Evolutionary conservation across 2,797 vertebrate species (phyloP), one percentile per base, ranked within the genome.

Genomic region (Helicolenus hilgendorfi): DNA sequence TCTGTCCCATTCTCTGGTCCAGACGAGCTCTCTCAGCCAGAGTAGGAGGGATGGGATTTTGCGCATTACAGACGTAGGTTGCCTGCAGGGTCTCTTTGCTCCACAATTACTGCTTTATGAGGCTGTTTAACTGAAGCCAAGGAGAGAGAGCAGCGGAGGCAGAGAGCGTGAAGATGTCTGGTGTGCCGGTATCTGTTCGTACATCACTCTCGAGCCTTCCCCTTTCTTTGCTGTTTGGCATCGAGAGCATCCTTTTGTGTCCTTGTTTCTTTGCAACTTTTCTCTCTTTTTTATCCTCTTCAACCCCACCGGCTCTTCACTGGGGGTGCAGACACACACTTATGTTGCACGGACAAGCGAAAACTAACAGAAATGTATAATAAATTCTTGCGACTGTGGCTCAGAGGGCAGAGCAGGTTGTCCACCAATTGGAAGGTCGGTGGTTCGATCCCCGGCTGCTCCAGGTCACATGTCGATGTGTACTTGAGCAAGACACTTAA

Each of bases 81-180:
- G 94, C 90, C 90, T 76, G 86, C 84, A 75, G 94, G 93, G 91
- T 87, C 29, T 87, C 87, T 89, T 72, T 70, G 77, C 86, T 90
- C 70, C 76, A 95, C 94, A 95, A 95, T 95, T 75, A 82, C 86
- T 58, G 83, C 94, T 94, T 95, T 93, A 95, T 96, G 86, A 88
- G 78, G 64, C 81, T 74, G 77, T 83, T 90, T 86, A 79, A 79
- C 79, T 67, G 87, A 83, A 85, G 89, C 84, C 89, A 89, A 77
- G 80, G 82, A 76, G 33, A 67, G 67, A 85, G 79, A 88, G 82
- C 36, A 83, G 75, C 8, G 13, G 77, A 80, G 83, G 76, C 68
- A 84, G 73, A 84, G 83, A 72, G 85, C 83, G 87, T 84, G 79
- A 91, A 81, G 90, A 90, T 76, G 79, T 86, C 83, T 86, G 75